phyloP scores from a whole-genome alignment of 2,113 vertebrate species.

The Megalops atlanticus region DNA sequence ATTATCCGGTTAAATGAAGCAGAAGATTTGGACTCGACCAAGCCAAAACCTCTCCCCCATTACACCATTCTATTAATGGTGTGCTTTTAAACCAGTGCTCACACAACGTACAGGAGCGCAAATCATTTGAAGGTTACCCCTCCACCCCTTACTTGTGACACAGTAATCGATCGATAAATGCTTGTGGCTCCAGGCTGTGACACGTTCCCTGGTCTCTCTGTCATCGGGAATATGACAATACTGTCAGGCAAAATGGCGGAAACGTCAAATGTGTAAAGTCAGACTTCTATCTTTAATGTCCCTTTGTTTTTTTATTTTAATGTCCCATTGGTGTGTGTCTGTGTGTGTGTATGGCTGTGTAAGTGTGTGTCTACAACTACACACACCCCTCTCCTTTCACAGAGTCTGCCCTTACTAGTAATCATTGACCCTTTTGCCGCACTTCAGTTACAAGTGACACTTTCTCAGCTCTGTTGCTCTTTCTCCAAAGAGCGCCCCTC shows the following conservation, averaged over 20 bases:
- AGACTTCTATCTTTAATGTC: neutral
- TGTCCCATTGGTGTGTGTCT: neutral
- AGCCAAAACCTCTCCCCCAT: neutral
- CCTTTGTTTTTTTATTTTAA: neutral
- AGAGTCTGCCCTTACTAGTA: too few species aligned
- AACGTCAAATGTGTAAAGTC: too few species aligned
- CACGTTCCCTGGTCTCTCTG: neutral
- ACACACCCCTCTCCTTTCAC: too few species aligned
- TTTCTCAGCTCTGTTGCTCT: too few species aligned
- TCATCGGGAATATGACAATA: neutral
- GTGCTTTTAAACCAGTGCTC: neutral
- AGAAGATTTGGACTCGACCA: conserved; percentile 26
- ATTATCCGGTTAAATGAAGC: conserved; percentile 32
- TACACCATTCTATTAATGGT: neutral
- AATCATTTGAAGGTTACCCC: neutral
- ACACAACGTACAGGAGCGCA: neutral
- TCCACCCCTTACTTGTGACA: neutral
- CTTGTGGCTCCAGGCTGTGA: neutral
- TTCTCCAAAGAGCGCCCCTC: too few species aligned
- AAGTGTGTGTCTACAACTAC: too few species aligned
- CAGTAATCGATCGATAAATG: neutral
- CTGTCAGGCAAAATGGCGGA: too few species aligned
- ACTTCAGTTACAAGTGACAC: too few species aligned
- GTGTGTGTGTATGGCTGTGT: neutral
- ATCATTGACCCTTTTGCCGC: too few species aligned